Percentiles rank a stretch among this genome's conserved stretches.
These are phyloP conservation scores for Alligator mississippiensis DNA, from an alignment of 2,113 vertebrate genomes.

Conservation along the genomic window DNA sequence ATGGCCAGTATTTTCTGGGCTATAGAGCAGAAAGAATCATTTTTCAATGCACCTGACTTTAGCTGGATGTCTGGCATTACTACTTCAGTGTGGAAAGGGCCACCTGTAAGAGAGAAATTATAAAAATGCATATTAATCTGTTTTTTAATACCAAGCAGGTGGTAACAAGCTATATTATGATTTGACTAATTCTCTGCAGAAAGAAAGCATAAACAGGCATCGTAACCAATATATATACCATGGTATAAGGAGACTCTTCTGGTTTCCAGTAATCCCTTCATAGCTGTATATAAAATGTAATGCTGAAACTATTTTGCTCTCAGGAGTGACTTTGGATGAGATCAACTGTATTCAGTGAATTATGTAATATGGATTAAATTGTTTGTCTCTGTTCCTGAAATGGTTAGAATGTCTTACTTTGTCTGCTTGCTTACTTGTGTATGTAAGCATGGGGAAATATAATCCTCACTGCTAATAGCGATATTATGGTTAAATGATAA, in stretches of 20 bases:
- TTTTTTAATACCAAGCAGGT: not conserved
- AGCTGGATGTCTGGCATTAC: constrained; percentile 22
- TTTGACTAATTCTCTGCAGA: constrained; percentile 28
- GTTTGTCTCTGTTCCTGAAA: constrained; percentile 75
- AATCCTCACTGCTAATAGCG: constrained; percentile 9
- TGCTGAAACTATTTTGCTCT: constrained; percentile 78
- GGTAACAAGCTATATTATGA: constrained; percentile 30
- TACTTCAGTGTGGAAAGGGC: not conserved
- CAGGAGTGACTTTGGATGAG: constrained; percentile 75
- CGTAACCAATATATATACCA: constrained; percentile 30
- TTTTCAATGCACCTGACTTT: constrained; percentile 1
- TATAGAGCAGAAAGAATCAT: constrained; percentile 7
- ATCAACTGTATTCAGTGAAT: constrained; percentile 74
- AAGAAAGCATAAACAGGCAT: not conserved
- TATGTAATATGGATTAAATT: constrained; percentile 77
- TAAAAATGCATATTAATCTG: constrained; percentile 4
- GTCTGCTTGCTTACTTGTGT: constrained; percentile 66
- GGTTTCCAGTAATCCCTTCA: constrained; percentile 74
- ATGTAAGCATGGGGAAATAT: constrained; percentile 54
- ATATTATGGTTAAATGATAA: not conserved
- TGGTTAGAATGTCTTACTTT: constrained; percentile 75
- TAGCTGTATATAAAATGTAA: constrained; percentile 79
- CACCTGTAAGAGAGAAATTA: not conserved
- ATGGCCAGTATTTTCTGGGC: constrained; percentile 15
- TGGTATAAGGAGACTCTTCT: constrained; percentile 59